These are phyloP conservation scores for Deilephila elpenor DNA, from an alignment of 2,888 invertebrate species.

Conservation along the genomic window DNA sequence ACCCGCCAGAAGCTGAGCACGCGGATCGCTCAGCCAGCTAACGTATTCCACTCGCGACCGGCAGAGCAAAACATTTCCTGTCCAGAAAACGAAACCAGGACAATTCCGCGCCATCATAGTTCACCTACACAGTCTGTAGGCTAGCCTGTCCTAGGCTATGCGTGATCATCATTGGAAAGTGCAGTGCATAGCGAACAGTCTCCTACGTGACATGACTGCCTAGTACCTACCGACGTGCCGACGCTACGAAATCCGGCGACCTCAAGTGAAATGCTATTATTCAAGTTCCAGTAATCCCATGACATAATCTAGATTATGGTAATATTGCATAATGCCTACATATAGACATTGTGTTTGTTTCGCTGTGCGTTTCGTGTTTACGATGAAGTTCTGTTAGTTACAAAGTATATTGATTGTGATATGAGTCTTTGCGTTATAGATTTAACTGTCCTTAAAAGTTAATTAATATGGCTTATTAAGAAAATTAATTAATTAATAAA, in stretches of 20 bases:
- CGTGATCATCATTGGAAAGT: constrained; percentile 62
- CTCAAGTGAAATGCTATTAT: constrained; percentile 71
- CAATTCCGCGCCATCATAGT: constrained; percentile 58
- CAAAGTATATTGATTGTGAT: too few relatives aligned
- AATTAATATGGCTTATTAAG: background rate
- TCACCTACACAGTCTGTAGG: constrained; percentile 73
- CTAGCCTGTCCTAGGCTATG: constrained; percentile 56
- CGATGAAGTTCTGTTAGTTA: background rate
- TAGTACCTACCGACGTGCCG: constrained; percentile 47
- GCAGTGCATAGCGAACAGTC: constrained; percentile 72
- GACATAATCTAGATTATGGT: constrained; percentile 77
- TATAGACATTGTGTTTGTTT: constrained; percentile 1
- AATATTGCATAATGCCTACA: constrained; percentile 37
- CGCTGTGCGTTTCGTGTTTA: constrained; percentile 1
- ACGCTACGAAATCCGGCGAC: constrained; percentile 55
- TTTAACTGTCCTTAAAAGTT: background rate
- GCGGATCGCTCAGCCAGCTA: background rate
- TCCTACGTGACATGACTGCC: constrained; percentile 58
- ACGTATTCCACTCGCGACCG: constrained; percentile 11
- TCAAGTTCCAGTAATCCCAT: constrained; percentile 79
- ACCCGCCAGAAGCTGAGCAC: background rate
- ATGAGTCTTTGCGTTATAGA: too few relatives aligned
- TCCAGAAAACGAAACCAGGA: constrained; percentile 37
- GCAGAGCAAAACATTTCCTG: constrained; percentile 28
- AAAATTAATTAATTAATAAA: background rate